A percentile compares a stretch with the other conserved stretches of the same genome.
Conservation (phyloP, 2,113 vertebrate species). For the Saccopteryx leptura region DNA sequence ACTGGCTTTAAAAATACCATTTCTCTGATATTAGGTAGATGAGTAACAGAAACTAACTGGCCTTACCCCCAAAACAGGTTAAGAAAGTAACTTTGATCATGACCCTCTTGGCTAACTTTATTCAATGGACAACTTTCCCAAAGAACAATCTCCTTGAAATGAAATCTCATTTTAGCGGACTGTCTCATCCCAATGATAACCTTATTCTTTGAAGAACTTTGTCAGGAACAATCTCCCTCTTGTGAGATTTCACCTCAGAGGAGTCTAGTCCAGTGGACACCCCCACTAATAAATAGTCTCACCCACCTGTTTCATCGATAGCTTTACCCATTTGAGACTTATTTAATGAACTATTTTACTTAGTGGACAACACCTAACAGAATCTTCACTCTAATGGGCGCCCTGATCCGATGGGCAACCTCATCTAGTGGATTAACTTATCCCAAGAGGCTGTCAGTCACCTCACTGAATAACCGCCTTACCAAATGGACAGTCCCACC, state of each 20-base stretch:
- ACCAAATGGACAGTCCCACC: too few species aligned
- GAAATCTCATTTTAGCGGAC: background rate
- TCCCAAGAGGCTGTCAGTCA: background rate
- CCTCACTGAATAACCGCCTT: background rate
- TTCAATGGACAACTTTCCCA: background rate
- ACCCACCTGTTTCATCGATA: background rate
- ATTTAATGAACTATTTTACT: background rate
- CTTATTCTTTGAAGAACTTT: constrained; percentile 10
- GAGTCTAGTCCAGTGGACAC: background rate
- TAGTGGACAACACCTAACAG: background rate
- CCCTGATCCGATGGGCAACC: background rate
- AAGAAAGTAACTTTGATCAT: background rate
- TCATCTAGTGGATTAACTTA: background rate
- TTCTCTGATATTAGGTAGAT: constrained; percentile 16
- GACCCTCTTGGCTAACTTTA: background rate
- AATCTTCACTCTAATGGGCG: background rate
- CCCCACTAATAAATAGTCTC: background rate
- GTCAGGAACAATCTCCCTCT: background rate
- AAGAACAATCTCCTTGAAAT: constrained; percentile 15
- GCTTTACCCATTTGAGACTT: background rate
- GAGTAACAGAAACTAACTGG: background rate
- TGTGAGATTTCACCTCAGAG: background rate
- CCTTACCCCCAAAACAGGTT: background rate
- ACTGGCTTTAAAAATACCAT: background rate
- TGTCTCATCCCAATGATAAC: background rate